A percentile compares a stretch with the other conserved stretches of the same genome.
These are phyloP conservation scores for Turritopsis rubra DNA, from an alignment of 30 jellyfish, hydroid and myxozoan species.

Conservation along the genomic window DNA sequence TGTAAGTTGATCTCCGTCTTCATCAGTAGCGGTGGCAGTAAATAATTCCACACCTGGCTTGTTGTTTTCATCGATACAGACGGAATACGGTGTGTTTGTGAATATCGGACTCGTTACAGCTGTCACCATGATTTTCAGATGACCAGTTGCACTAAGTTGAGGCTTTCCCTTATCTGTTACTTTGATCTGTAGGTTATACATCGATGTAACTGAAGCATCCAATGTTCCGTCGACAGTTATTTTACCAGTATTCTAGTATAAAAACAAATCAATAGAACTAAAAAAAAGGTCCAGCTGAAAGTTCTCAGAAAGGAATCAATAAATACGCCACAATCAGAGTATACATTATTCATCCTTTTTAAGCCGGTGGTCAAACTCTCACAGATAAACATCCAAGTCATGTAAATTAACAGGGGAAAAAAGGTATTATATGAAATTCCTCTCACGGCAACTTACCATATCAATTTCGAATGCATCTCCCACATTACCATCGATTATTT, in stretches of 20 bases:
- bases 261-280: not conserved
- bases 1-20: not conserved
- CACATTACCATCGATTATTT: not conserved
- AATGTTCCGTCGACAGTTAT: not conserved
- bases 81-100: not conserved
- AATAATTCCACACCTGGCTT: not conserved
- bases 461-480: not conserved
- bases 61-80: not conserved
- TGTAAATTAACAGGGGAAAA: not conserved
- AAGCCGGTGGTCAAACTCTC: no score
- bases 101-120: not conserved
- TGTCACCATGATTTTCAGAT: not conserved
- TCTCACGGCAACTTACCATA: not conserved
- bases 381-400: no score
- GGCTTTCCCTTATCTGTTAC: conserved; percentile 13
- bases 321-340: no score
- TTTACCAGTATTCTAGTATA: conserved; percentile 10
- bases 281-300: no score
- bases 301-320: no score
- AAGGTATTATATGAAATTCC: no score
- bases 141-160: not conserved
- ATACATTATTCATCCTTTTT: no score
- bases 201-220: conserved; percentile 1
- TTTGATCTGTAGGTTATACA: conserved; percentile 9
- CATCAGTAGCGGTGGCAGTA: conserved; percentile 12